Conservation (phyloP, 2,888 invertebrate species). For the Theretra japonica region DNA sequence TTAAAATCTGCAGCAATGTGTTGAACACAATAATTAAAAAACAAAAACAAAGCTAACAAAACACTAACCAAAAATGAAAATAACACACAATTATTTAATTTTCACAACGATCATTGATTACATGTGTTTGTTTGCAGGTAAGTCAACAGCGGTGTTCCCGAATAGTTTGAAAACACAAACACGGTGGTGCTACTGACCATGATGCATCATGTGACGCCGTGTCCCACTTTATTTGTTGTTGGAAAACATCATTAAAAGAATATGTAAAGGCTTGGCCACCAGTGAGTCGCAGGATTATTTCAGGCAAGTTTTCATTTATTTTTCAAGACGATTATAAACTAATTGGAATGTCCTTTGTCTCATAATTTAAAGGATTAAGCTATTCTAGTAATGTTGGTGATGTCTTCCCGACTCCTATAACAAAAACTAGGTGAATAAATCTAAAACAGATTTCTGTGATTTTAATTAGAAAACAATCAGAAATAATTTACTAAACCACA, state of each 20-base stretch:
- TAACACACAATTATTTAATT: background rate
- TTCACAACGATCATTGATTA: background rate
- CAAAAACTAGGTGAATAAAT: too few relatives aligned
- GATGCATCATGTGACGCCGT: conserved; percentile 23
- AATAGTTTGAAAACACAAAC: conserved; percentile 7
- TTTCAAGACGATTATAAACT: background rate
- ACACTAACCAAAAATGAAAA: background rate
- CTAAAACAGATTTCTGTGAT: too few relatives aligned
- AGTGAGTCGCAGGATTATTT: background rate
- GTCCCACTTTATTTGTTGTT: conserved; percentile 10
- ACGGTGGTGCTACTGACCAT: conserved; percentile 1
- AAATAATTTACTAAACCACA: too few relatives aligned
- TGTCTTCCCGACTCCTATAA: too few relatives aligned
- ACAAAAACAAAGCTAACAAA: too few relatives aligned
- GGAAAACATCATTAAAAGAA: conserved; percentile 15
- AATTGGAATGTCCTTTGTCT: too few relatives aligned
- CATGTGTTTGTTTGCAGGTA: conserved; percentile 15
- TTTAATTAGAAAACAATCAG: too few relatives aligned
- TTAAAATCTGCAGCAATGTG: too few relatives aligned
- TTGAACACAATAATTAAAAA: too few relatives aligned
- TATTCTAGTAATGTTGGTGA: too few relatives aligned
- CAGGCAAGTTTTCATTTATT: background rate
- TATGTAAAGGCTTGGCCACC: background rate
- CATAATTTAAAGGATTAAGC: too few relatives aligned
- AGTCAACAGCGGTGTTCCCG: conserved; percentile 7